phyloP scores from a whole-genome alignment of 2,113 vertebrate genomes.

The Halcyon malimbica region DNA sequence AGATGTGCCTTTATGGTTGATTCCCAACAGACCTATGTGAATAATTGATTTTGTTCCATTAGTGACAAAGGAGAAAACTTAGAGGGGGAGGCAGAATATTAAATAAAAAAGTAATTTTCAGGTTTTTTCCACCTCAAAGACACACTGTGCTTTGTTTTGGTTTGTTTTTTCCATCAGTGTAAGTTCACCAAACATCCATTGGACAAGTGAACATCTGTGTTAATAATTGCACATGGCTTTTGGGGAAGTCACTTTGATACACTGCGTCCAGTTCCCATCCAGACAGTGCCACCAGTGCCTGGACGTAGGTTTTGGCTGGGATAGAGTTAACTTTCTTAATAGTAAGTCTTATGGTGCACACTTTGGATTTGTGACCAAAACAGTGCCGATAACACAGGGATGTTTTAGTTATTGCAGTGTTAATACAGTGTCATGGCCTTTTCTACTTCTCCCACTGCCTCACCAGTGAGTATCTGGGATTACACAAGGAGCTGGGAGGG shows the following conservation, averaged over 20 bases:
- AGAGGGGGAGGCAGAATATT: background rate
- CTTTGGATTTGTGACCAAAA: background rate
- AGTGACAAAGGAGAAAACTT: background rate
- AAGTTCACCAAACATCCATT: background rate
- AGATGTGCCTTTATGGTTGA: background rate
- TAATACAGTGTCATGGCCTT: accelerated
- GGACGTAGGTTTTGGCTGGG: background rate
- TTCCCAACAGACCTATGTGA: background rate
- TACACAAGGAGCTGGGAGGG: background rate
- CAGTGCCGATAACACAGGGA: background rate
- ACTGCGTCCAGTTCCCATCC: background rate
- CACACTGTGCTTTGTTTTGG: background rate
- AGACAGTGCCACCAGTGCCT: background rate
- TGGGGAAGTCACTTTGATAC: background rate
- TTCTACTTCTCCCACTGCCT: background rate
- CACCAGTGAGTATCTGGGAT: accelerated
- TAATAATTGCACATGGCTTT: background rate
- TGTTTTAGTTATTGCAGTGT: background rate
- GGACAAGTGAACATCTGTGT: background rate
- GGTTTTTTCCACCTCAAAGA: background rate
- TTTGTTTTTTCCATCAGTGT: background rate
- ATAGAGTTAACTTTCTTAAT: background rate
- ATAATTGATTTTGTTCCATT: background rate
- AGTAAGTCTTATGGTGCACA: accelerated
- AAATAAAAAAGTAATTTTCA: background rate